Evolutionary conservation across 2,888 invertebrate species (phyloP), one percentile per base, ranked within the genome.

Genomic region (Troglohyphantes excavatus): DNA sequence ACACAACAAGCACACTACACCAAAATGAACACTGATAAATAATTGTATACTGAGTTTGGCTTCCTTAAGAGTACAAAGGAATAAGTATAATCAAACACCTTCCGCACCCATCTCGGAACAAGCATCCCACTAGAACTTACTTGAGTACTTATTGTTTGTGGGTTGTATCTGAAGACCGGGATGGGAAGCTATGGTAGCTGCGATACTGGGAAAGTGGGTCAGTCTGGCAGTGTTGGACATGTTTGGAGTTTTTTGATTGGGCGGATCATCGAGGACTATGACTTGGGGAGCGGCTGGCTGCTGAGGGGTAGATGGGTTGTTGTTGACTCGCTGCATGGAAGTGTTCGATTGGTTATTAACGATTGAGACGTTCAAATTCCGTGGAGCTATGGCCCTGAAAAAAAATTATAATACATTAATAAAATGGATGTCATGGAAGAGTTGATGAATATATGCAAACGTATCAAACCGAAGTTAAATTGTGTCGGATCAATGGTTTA

Each of bases 151-250:
- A 82, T 65, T 65, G 53, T 67, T 67, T 43, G 84, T 70, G n/a
- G 90, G 90, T 39, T 90, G 90, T 39, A 90, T 90, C 63, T 90
- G 90, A 33, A 90, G 84, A 21, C 65, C 33, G 13, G 90, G 90
- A 72, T 90, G 84, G 11, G 83, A 61, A 39, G 76, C 76, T 13
- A 83, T 21, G 2, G 78, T 78, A 17, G 90, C 79, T 21, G 84
- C 90, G 26, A 83, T 26, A 39, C 65, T 39, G 11, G 91, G 90
- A 70, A 85, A 91, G 65, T 91, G 91, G 11, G 83, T 83, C 19
- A 91, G 87, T 68, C 85, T 87, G 11, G 53, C 39, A 13, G 91
- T 91, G 39, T 90, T 91, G n/a, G 83, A 79, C 91, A 91, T 91
- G 26, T 73, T 91, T 21, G 81, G 85, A 43, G 87, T 88, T 23